A percentile compares a stretch with the other conserved stretches of the same genome.
These are phyloP conservation scores for Cinclus cinclus DNA, from an alignment of 2,113 vertebrate genomes.

Conservation along the genomic window DNA sequence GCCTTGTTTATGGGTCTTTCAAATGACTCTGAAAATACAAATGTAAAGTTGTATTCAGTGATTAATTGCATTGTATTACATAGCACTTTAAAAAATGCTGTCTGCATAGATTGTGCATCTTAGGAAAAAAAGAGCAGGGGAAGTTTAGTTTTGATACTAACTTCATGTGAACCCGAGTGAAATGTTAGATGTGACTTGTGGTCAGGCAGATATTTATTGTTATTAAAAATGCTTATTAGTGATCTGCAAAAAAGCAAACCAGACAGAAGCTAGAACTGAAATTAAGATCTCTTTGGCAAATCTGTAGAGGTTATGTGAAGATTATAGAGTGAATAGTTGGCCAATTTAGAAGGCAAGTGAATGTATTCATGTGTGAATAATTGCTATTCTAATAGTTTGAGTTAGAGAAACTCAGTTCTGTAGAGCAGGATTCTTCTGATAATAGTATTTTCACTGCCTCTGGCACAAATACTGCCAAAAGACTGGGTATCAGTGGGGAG, in stretches of 20 bases:
- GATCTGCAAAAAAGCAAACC: background rate
- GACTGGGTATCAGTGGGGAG: background rate
- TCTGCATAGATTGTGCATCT: background rate
- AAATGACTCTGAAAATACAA: background rate
- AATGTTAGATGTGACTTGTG: background rate
- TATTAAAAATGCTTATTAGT: background rate
- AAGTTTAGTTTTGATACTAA: background rate
- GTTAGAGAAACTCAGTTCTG: conserved; percentile 17
- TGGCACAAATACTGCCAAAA: conserved; percentile 28
- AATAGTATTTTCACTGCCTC: conserved; percentile 22
- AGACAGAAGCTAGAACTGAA: background rate
- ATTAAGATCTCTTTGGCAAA: conserved; percentile 16
- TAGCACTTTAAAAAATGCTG: background rate
- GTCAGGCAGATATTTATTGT: background rate
- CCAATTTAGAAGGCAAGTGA: conserved; percentile 45
- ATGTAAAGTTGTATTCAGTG: background rate
- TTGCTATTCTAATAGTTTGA: conserved; percentile 52
- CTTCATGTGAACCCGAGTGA: background rate
- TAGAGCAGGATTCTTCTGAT: background rate
- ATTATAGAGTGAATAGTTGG: conserved; percentile 29
- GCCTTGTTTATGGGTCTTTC: background rate
- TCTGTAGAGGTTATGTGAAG: conserved; percentile 35
- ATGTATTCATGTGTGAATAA: conserved; percentile 60
- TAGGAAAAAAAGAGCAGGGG: background rate
- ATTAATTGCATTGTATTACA: background rate